These are phyloP conservation scores for Indicator maculatus DNA, from an alignment of 2,113 vertebrate species.

Conservation along the genomic window DNA sequence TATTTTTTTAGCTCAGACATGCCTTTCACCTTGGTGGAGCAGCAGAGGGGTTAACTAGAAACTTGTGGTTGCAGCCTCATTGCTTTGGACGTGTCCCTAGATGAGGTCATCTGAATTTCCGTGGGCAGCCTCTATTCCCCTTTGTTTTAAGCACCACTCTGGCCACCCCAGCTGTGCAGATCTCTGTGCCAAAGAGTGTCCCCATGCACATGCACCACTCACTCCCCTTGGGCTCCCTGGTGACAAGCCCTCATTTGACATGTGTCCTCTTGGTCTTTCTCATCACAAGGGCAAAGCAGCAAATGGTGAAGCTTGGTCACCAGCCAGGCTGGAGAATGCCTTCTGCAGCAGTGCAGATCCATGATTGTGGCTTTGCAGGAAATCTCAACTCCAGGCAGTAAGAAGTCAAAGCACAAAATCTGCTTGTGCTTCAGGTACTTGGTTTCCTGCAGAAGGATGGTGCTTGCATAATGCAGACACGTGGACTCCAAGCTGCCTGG, in stretches of 20 bases:
- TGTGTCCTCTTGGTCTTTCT: background rate
- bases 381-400: background rate
- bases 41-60: conserved; percentile 35
- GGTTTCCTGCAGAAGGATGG: background rate
- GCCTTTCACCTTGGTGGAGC: background rate
- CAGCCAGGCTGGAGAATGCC: background rate
- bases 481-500: background rate
- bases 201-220: background rate
- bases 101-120: conserved; percentile 60
- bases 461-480: background rate
- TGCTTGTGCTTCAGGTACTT: background rate
- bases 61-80: conserved; percentile 12
- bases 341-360: background rate
- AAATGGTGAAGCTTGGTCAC: background rate
- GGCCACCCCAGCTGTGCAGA: conserved; percentile 27
- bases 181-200: background rate
- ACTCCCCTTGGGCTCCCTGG: background rate
- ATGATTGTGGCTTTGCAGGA: background rate
- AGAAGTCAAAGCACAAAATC: background rate
- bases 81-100: conserved; percentile 41
- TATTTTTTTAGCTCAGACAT: background rate
- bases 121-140: conserved; percentile 39
- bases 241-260: background rate
- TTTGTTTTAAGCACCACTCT: conserved; percentile 22
- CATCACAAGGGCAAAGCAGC: rapidly evolving